Evolutionary conservation across 2,888 invertebrate genomes (phyloP).

Genomic region (Epiblema foenella): DNA sequence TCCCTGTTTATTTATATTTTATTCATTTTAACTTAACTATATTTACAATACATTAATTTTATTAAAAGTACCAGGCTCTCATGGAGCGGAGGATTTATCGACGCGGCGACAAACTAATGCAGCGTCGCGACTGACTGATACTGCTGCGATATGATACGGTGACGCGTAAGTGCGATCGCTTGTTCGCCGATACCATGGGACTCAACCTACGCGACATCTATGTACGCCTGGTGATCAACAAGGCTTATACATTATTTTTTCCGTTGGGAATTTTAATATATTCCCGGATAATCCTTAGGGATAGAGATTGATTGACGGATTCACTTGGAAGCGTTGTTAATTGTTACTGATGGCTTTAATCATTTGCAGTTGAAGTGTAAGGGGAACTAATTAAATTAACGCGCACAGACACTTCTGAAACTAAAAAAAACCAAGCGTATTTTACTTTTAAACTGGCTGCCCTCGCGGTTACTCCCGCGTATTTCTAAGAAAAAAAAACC

Average conservation of each 20-base stretch:
- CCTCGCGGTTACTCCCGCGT: too few species aligned
- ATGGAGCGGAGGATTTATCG: constrained; percentile 74
- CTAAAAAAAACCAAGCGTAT: not conserved
- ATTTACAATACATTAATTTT: constrained; percentile 25
- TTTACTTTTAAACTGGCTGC: not conserved
- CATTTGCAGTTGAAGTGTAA: not conserved
- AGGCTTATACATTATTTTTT: constrained; percentile 63
- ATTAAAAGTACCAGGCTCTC: constrained; percentile 69
- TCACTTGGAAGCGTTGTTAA: constrained; percentile 7
- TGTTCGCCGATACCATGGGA: constrained; percentile 78
- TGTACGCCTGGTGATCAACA: constrained; percentile 46
- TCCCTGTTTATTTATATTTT: constrained; percentile 1
- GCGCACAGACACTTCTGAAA: not conserved
- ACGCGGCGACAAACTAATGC: constrained; percentile 79
- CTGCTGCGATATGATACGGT: constrained; percentile 78
- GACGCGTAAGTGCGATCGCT: constrained; percentile 83
- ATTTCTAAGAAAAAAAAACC: too few species aligned
- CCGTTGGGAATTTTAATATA: constrained; percentile 51
- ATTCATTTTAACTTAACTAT: constrained; percentile 7
- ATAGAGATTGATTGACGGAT: constrained; percentile 21
- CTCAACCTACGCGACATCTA: constrained; percentile 47
- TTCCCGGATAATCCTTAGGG: constrained; percentile 11
- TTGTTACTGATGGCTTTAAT: constrained; percentile 5
- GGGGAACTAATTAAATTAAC: constrained; percentile 5
- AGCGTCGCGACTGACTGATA: constrained; percentile 81